Base-by-base conservation (phyloP, 1,140 invertebrate genomes). In the Bombus superbus region DNA sequence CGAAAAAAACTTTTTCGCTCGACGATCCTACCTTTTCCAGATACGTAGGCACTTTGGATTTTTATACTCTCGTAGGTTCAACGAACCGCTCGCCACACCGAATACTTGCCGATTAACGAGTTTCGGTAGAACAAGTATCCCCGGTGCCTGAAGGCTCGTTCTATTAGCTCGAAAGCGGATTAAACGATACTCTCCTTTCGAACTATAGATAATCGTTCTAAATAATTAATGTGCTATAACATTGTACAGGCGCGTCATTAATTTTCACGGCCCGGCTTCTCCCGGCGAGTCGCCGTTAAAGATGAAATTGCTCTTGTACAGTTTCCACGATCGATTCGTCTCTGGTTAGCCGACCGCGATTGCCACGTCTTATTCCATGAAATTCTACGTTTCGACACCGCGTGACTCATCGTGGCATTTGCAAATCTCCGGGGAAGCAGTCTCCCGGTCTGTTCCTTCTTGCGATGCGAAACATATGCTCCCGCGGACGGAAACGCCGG, bases 161-260 rank as follows among this genome's bases (percentile, higher is more conserved):
- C 59, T 44, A 59, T 38, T 35, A 25, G 40, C 69, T 69, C 59
- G 69, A 82, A 84, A 80, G 76, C 68, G 32, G 68, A 78, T 32
- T 73, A 69, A 88, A 35, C 77, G 77, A 85, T 73, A 62, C 35
- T 72, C 78, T 32, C 66, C 18, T 71, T 44, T 84, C 76, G 11
- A 79, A 40, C 53, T 78, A 47, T 77, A 28, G 69, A 72, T 81
- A 75, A 80, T 78, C 75, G 82, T 85, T 40, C 78, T 69, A 59
- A 73, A 89, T 88, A 88, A 88, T 89, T 85, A 88, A 88, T 85
- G 83, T 79, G 59, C n/a, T 68, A 80, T 86, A 87, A 84, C 72
- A 32, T 28, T n/a, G 74, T 44, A n/a, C 35, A 38, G 66, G 25
- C 86, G 75, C 22, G 68, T 85, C 38, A 81, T 88, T 84, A 81